These are phyloP conservation scores for Homarus gammarus DNA, from an alignment of 2,888 invertebrate genomes.

Conservation along the genomic window DNA sequence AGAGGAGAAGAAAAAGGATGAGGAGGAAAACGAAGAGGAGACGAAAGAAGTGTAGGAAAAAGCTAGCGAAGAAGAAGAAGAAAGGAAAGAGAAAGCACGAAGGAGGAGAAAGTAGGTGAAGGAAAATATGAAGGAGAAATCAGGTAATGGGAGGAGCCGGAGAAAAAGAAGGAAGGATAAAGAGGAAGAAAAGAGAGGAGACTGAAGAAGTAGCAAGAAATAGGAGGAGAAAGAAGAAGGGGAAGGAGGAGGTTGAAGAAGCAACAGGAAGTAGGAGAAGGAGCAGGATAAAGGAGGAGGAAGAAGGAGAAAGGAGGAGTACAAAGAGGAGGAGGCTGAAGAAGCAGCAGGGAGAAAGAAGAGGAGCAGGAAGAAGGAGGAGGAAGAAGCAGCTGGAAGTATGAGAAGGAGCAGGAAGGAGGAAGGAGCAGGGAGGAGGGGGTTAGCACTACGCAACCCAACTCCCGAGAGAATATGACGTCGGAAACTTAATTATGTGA, in stretches of 20 bases:
- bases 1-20: neutral
- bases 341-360: too few relatives aligned
- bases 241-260: too few relatives aligned
- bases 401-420: slow-evolving; percentile 9
- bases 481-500: too few relatives aligned
- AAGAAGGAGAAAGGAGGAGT: neutral
- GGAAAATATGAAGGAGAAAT: neutral
- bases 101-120: neutral
- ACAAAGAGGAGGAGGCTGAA: too few relatives aligned
- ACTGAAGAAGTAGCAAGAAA: too few relatives aligned
- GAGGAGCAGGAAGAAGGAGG: too few relatives aligned
- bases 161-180: neutral
- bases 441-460: too few relatives aligned
- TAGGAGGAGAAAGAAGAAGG: too few relatives aligned
- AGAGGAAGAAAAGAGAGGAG: too few relatives aligned
- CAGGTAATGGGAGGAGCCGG: neutral
- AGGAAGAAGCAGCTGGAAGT: too few relatives aligned
- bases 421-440: neutral
- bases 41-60: neutral
- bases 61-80: neutral
- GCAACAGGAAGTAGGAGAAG: neutral
- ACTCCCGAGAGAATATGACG: too few relatives aligned
- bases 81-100: neutral
- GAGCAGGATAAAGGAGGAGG: neutral
- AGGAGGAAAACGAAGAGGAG: too few relatives aligned